Evolutionary conservation across 2,113 vertebrate genomes (phyloP), one percentile per base, ranked within the genome.

Genomic region (Pedetes capensis): DNA sequence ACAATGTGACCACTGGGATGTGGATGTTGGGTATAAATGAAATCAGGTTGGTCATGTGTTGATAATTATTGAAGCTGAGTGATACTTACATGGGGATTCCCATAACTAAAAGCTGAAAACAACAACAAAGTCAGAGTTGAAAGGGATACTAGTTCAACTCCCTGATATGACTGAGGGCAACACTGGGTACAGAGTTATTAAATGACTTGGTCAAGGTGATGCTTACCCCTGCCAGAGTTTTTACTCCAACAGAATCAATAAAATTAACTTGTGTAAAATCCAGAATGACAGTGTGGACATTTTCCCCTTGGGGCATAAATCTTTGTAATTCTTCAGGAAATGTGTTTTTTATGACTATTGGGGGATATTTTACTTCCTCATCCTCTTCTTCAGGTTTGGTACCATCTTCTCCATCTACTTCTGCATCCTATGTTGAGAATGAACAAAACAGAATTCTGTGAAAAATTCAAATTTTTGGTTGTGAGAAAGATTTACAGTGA

Each of bases 181-280:
- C 4, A 22, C 5, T 20, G 49, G 61, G 20, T 55, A 81, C 3
- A 20, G 49, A 91, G 34, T 49, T 27, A 64, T 8, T 59, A 64
- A 78, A 55, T 37, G 18, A 23, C n/a, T 93, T 8, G 2, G 63
- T 74, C 16, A 71, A 10, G 39, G 47, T 16, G 55, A 82, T 86
- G 97, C 99, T 98, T 98, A 99, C 99, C 66, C 99, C 98, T 97
- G 99, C 99, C 89, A 99, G 92, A 92, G 99, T 98, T 98, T 99
- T 99, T 17, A 98, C 99, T 96, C 99, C 99, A 78, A 99, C 99
- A 2, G 99, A 99, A 97, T 99, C 99, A 13, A 99, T 98, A 93
- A 99, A 99, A 98, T 98, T 99, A 96, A 98, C 99, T 0, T 99
- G 97, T 0, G 98, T 98, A 90, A 99, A 99, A 98, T 99, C 99